phyloP scores from a whole-genome alignment of 2,113 vertebrate species.

The Clarias magur region DNA sequence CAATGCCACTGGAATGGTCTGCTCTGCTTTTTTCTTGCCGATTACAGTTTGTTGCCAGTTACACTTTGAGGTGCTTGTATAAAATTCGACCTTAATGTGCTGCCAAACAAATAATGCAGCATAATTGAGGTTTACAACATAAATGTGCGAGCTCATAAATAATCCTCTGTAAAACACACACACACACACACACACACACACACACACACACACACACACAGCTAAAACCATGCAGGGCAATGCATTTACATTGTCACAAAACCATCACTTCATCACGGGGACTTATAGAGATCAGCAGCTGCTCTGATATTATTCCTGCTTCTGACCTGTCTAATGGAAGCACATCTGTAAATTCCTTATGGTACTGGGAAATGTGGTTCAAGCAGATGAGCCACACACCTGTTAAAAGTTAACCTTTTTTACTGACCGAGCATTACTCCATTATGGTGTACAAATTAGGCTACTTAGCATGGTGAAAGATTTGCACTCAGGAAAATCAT shows the following conservation, averaged over 20 bases:
- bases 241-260: background rate
- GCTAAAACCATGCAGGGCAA: background rate
- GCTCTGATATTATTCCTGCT: background rate
- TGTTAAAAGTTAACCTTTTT: background rate
- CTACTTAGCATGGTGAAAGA: background rate
- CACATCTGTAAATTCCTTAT: background rate
- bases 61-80: conserved; percentile 2
- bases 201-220: background rate
- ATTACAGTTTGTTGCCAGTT: background rate
- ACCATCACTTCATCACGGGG: background rate
- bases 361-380: background rate
- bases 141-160: background rate
- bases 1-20: background rate
- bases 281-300: background rate
- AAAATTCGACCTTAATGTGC: background rate
- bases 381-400: background rate
- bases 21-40: background rate
- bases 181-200: background rate
- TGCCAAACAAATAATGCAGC: background rate
- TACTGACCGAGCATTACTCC: background rate
- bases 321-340: background rate
- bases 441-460: background rate
- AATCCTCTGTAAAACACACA: background rate
- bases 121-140: conserved; percentile 10
- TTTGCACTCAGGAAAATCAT: background rate